A percentile compares a stretch with the other conserved stretches of the same genome.
Conservation (phyloP, 2,888 invertebrate genomes). For the Aspidiotus destructor region DNA sequence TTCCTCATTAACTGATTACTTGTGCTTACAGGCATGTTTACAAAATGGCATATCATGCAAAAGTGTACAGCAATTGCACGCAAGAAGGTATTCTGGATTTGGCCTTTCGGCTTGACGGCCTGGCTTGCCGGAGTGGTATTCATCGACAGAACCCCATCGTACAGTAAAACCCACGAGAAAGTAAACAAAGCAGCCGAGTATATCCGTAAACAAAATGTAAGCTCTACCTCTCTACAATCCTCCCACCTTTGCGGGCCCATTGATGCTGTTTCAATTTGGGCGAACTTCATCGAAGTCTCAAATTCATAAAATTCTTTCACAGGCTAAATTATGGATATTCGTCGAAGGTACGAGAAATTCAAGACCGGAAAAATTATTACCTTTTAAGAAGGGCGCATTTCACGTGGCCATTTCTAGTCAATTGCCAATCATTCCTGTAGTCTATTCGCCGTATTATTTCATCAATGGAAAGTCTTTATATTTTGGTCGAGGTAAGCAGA, state of each 20-base stretch:
- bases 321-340: slow-evolving; percentile 47
- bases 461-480: slow-evolving; percentile 39
- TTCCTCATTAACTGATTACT: background rate
- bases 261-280: background rate
- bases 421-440: slow-evolving; percentile 49
- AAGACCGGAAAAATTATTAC: slow-evolving; percentile 44
- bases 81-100: slow-evolving; percentile 46
- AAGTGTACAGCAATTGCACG: slow-evolving; percentile 48
- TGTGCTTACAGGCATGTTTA: slow-evolving; percentile 50
- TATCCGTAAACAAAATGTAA: slow-evolving; percentile 40
- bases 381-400: slow-evolving; percentile 56
- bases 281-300: no score
- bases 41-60: slow-evolving; percentile 44
- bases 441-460: slow-evolving; percentile 47
- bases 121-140: slow-evolving; percentile 49
- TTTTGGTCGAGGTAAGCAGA: slow-evolving; percentile 39
- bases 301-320: background rate
- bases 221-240: background rate
- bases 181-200: slow-evolving; percentile 40
- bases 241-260: no score
- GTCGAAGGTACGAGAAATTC: slow-evolving; percentile 51
- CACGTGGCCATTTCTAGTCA: slow-evolving; percentile 49
- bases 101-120: slow-evolving; percentile 47
- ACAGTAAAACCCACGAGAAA: slow-evolving; percentile 42
- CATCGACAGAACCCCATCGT: slow-evolving; percentile 45